Base-by-base conservation (phyloP, 2,797 vertebrate genomes). In the Ciconia nigra region DNA sequence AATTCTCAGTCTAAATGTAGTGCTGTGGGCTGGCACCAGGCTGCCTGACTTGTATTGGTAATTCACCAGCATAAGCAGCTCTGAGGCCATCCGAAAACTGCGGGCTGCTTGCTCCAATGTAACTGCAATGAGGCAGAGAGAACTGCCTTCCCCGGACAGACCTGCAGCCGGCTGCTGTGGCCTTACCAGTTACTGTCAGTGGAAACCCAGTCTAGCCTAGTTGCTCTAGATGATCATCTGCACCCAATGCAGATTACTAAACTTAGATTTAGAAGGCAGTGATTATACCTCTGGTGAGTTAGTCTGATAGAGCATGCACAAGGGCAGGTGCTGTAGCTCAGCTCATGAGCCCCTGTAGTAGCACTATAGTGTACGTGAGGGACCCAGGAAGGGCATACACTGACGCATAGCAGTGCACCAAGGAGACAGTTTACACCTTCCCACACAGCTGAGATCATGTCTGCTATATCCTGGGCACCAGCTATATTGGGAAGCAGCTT, bases 371-470 rank as follows among this genome's bases (percentile, higher is more conserved):
- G 5, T 25, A 16, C 0, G 0, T n/a, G 83, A 49, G 24, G 35
- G 58, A 82, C 62, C 31, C 49, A 31, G 81, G 70, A 87, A 74
- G 35, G 25, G 44, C 69, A 22, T 9, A 42, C 41, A 24, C 21
- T 20, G 7, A 71, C 42, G 51, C 57, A 26, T 15, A 84, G 62
- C 6, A 76, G 46, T 51, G 73, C 65, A 70, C 61, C 7, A 11
- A 62, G 70, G 70, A 93, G 61, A 79, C 65, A 76, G 70, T 58
- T 87, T 26, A 3, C 77, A 87, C 77, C 83, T 86, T 87, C 92
- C 96, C 92, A 96, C 80, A 4, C 86, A 95, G 77, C 93, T 96
- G 96, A 96, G 92, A 76, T 92, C 92, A 94, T 84, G 96, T 96
- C 96, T 96, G 90, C 71, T 84, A 1, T 12, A 33, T 49, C 61